A percentile compares a stretch with the other conserved stretches of the same genome.
Evolutionary conservation across 2,797 vertebrate genomes (phyloP).

Genomic region (Sebastes oblongus): DNA sequence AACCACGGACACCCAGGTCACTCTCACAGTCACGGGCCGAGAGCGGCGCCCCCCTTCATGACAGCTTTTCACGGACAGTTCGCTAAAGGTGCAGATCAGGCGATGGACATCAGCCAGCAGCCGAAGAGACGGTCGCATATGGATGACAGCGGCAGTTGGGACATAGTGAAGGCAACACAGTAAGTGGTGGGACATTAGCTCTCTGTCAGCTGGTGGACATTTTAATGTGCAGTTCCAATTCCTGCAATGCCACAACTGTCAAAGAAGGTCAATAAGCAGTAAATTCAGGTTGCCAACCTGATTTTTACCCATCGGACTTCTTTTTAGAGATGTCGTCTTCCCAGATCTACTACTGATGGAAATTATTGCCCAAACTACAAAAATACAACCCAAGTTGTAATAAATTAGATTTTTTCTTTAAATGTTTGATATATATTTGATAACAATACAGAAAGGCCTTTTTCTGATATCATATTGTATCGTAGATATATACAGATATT

Average conservation of each 20-base stretch:
- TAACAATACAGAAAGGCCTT: background rate
- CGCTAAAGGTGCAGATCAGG: constrained; percentile 51
- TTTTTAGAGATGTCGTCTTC: background rate
- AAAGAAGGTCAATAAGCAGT: background rate
- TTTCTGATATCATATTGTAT: background rate
- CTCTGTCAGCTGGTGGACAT: background rate
- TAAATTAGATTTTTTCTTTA: background rate
- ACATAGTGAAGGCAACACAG: constrained; percentile 96
- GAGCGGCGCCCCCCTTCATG: constrained; percentile 67
- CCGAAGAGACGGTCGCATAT: constrained; percentile 78
- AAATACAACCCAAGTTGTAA: background rate
- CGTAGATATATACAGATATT: background rate
- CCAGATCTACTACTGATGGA: background rate
- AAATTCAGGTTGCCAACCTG: background rate
- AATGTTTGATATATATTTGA: background rate
- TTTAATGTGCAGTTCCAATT: background rate
- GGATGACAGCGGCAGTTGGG: constrained; percentile 91
- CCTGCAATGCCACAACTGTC: background rate
- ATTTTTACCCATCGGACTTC: background rate
- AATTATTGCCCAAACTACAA: background rate
- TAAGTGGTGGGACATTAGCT: constrained; percentile 71
- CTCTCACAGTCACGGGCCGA: constrained; percentile 75
- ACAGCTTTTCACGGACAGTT: constrained; percentile 71
- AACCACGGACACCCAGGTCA: constrained; percentile 74
- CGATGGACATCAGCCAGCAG: constrained; percentile 76